Evolutionary conservation across 2,797 vertebrate species (phyloP).

Genomic region (Orientallactaga sibirica): DNA sequence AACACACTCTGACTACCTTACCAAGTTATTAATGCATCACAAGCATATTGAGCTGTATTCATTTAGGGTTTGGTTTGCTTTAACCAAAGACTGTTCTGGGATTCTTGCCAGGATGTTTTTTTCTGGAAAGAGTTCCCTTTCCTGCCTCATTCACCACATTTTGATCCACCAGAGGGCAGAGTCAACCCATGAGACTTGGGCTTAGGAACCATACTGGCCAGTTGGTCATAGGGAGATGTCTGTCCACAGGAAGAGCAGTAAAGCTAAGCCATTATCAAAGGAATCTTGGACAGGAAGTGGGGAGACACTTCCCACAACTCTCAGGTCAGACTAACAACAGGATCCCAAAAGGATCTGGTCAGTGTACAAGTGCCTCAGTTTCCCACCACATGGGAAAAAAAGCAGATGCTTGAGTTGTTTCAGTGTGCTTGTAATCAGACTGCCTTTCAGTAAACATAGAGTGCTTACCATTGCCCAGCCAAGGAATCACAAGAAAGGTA

Average conservation of each 20-base stretch:
- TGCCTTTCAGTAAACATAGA: neutral
- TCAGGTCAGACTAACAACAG: neutral
- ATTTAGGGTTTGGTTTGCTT: conserved; percentile 81
- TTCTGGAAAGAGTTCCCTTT: conserved; percentile 69
- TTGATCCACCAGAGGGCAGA: conserved; percentile 83
- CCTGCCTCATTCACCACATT: conserved; percentile 57
- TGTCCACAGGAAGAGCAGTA: neutral
- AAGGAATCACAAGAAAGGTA: neutral
- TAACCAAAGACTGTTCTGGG: conserved; percentile 83
- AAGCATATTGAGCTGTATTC: conserved; percentile 82
- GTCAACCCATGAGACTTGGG: conserved; percentile 52
- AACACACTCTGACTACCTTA: conserved; percentile 79
- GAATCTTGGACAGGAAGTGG: neutral
- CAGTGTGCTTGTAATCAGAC: neutral
- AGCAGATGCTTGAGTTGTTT: neutral
- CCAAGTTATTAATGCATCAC: conserved; percentile 81
- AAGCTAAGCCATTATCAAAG: neutral
- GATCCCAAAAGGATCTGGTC: neutral
- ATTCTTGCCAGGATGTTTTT: conserved; percentile 69
- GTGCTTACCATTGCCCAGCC: neutral
- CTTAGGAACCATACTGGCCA: neutral
- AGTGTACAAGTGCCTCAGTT: neutral
- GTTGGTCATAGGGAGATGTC: neutral
- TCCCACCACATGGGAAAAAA: neutral
- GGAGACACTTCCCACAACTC: neutral